Base-by-base conservation (phyloP, 2,113 vertebrate genomes). In the Tonatia bakeri region DNA sequence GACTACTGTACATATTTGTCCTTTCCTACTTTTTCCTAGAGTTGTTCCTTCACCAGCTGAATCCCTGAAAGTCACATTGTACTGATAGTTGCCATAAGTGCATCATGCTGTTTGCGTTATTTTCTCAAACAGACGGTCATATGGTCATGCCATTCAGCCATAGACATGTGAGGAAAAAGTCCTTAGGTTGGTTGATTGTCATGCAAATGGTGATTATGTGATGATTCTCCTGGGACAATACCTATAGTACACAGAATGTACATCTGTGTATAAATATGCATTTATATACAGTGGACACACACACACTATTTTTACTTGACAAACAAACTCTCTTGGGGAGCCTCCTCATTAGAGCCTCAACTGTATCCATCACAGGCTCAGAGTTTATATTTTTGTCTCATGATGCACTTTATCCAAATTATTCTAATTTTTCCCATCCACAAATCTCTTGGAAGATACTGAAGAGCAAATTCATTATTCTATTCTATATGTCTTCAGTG, bases 11-110 rank as follows among this genome's bases (percentile, higher is more conserved):
- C 1, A 75, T 10, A 61, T 83, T 95, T 92, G 54, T 1, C 2
- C 10, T 22, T 86, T 59, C 3, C 10, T 73, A 67, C 4, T 75
- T 91, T 72, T 72, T 36, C 3, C 3, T 31, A 52, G 9, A 79
- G 4, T 1, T 7, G 19, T 84, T n/a, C 1, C 4, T 52, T 3
- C 2, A 31, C 11, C 2, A 50, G 22, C 14, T 69, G 19, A 72
- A 69, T n/a, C 70, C 1, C 11, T 65, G 15, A 84, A 75, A 83
- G 20, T 73, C 12, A 8, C 0, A 61, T 33, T 87, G 31, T 92
- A 87, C 43, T 85, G 7, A 59, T 12, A 43, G 7, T 43, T 90
- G 2, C 1, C 13, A 43, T 22, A 64, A 5, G 1, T 54, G 45
- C 0, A 52, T 2, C 1, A n/a, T 50, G 52, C 1, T 75, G 36